Conservation (phyloP, 2,797 vertebrate genomes). For the Onychomys arenicola region DNA sequence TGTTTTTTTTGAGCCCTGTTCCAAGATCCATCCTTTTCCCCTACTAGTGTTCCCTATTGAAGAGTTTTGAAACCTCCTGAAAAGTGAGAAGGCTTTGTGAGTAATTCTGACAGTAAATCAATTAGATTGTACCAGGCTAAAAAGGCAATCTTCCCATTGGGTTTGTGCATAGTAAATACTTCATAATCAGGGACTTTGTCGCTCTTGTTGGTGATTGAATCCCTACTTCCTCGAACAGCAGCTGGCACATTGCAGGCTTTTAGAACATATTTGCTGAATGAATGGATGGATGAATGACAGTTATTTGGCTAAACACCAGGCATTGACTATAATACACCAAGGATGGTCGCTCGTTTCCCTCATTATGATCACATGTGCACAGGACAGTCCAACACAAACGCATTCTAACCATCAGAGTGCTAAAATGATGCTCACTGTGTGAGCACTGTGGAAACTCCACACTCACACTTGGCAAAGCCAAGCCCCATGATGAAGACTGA, state of each 20-base stretch:
- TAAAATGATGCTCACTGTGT: conserved; percentile 7
- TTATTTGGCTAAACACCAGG: conserved; percentile 55
- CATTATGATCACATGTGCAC: conserved; percentile 34
- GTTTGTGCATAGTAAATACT: conserved; percentile 61
- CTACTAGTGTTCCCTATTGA: background rate
- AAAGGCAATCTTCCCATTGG: conserved; percentile 42
- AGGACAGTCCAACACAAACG: background rate
- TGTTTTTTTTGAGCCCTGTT: background rate
- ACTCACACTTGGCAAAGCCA: background rate
- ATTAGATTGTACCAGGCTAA: conserved; percentile 60
- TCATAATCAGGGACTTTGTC: conserved; percentile 47
- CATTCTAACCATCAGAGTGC: background rate
- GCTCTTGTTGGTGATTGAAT: conserved; percentile 54
- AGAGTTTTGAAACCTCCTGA: conserved; percentile 30
- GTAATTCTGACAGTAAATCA: conserved; percentile 60
- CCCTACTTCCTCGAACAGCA: conserved; percentile 44
- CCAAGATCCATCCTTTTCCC: conserved; percentile 27
- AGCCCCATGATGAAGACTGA: background rate
- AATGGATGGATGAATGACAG: conserved; percentile 49
- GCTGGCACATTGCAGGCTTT: conserved; percentile 37
- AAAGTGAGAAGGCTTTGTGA: conserved; percentile 49
- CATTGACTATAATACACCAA: conserved; percentile 25
- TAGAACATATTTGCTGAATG: conserved; percentile 68
- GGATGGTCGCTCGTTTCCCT: conserved; percentile 54
- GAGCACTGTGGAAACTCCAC: background rate